phyloP scores from a whole-genome alignment of 2,888 invertebrate species.

The Drosophila kambysellisi region DNA sequence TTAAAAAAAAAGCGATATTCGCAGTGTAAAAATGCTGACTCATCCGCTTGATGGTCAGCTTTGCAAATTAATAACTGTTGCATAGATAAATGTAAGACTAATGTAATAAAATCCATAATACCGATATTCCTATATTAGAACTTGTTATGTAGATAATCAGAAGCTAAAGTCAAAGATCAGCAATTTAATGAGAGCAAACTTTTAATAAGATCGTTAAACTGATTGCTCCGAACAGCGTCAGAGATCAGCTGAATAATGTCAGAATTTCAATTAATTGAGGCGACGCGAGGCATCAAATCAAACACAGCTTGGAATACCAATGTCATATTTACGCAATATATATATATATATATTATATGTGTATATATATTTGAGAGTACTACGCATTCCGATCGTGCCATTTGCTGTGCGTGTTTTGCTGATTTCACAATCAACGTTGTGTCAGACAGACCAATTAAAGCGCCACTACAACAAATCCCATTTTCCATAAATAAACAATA shows the following conservation, averaged over 20 bases:
- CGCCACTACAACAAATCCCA: constrained; percentile 61
- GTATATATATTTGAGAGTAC: background rate
- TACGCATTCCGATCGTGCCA: constrained; percentile 62
- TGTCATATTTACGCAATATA: constrained; percentile 56
- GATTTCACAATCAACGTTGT: constrained; percentile 25
- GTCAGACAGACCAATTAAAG: constrained; percentile 49
- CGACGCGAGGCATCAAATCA: constrained; percentile 4
- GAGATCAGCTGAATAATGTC: constrained; percentile 44
- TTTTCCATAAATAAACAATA: constrained; percentile 65
- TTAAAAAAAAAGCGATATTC: background rate
- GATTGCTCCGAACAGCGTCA: constrained; percentile 16
- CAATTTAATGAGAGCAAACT: constrained; percentile 33
- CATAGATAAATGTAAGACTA: background rate
- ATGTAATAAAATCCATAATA: constrained; percentile 14
- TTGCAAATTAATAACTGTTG: background rate
- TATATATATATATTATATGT: background rate
- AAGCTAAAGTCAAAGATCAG: constrained; percentile 29
- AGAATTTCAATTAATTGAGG: constrained; percentile 45
- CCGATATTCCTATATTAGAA: constrained; percentile 7
- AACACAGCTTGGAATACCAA: constrained; percentile 50
- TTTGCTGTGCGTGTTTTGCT: constrained; percentile 34
- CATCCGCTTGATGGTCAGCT: background rate
- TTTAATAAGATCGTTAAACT: constrained; percentile 17
- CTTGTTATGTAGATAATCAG: constrained; percentile 36
- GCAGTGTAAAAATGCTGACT: background rate